phyloP scores from a whole-genome alignment of 2,888 invertebrate genomes.

The Notodonta dromedarius region DNA sequence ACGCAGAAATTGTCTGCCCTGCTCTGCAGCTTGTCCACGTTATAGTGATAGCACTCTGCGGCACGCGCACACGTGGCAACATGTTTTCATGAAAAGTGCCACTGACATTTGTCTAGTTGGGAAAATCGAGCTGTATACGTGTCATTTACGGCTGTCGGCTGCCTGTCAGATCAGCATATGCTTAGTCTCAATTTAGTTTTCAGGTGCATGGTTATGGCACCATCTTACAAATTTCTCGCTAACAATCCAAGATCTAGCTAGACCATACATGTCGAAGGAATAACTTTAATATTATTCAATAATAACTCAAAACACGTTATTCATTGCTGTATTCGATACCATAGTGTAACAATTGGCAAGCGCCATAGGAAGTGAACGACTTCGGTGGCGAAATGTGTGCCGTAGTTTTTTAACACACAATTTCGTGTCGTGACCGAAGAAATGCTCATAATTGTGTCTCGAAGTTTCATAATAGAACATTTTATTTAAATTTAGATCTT shows the following conservation, averaged over 20 bases:
- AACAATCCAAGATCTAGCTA: not conserved
- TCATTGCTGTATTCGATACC: slow-evolving; percentile 49
- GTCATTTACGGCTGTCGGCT: too few species aligned
- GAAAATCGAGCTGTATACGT: too few species aligned
- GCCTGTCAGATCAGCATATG: too few species aligned
- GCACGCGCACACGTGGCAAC: too few species aligned
- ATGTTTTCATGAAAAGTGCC: too few species aligned
- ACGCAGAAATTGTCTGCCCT: too few species aligned
- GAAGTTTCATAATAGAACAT: slow-evolving; percentile 22
- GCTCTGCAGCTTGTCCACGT: too few species aligned
- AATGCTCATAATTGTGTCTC: slow-evolving; percentile 20
- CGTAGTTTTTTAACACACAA: slow-evolving; percentile 30
- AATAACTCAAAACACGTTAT: slow-evolving; percentile 53
- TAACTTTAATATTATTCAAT: slow-evolving; percentile 39
- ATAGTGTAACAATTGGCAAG: slow-evolving; percentile 71
- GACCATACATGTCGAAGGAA: not conserved
- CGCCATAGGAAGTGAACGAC: slow-evolving; percentile 60
- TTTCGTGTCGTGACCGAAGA: slow-evolving; percentile 26
- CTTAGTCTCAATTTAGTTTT: too few species aligned
- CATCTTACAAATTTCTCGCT: too few species aligned
- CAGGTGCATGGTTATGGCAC: too few species aligned
- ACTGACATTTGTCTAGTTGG: too few species aligned
- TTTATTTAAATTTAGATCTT: slow-evolving; percentile 8
- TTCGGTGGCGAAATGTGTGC: slow-evolving; percentile 48
- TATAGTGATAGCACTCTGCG: too few species aligned